Percentiles rank a stretch among this genome's conserved stretches.
phyloP scores from a whole-genome alignment of 2,797 vertebrate genomes.

The Lophius americanus region DNA sequence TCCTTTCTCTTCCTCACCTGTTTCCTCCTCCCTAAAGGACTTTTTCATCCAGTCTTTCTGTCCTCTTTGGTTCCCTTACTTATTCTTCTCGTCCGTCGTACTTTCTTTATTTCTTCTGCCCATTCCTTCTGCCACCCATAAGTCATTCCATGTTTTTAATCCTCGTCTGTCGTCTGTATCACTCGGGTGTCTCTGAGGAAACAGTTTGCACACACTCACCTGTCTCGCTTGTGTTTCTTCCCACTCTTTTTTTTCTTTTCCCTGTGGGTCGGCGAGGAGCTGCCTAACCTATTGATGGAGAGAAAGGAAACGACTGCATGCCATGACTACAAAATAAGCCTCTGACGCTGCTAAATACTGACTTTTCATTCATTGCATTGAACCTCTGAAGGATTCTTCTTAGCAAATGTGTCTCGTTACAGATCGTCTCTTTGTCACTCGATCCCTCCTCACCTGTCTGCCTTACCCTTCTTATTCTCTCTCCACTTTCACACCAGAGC shows the following conservation, averaged over 20 bases:
- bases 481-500: constrained; percentile 2
- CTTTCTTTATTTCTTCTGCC: too few relatives aligned
- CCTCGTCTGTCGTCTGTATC: too few relatives aligned
- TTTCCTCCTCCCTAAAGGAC: neutral
- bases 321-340: constrained; percentile 23
- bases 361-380: constrained; percentile 8
- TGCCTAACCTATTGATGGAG: constrained; percentile 85
- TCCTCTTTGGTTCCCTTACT: too few relatives aligned
- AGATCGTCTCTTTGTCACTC: constrained; percentile 13
- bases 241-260: constrained; percentile 94
- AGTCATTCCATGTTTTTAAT: too few relatives aligned
- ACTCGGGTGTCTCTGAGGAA: constrained; percentile 10
- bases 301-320: constrained; percentile 27
- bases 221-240: constrained; percentile 96
- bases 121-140: neutral
- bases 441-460: neutral
- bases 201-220: constrained; percentile 77
- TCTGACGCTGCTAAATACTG: constrained; percentile 12
- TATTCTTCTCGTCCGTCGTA: too few relatives aligned
- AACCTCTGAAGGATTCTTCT: constrained; percentile 14
- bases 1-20: neutral
- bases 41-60: too few relatives aligned
- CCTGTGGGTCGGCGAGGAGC: constrained; percentile 90
- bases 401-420: constrained; percentile 12
- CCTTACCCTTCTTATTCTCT: neutral